phyloP scores from a whole-genome alignment of 1,140 invertebrate species.

The Scaptomyza graminum region DNA sequence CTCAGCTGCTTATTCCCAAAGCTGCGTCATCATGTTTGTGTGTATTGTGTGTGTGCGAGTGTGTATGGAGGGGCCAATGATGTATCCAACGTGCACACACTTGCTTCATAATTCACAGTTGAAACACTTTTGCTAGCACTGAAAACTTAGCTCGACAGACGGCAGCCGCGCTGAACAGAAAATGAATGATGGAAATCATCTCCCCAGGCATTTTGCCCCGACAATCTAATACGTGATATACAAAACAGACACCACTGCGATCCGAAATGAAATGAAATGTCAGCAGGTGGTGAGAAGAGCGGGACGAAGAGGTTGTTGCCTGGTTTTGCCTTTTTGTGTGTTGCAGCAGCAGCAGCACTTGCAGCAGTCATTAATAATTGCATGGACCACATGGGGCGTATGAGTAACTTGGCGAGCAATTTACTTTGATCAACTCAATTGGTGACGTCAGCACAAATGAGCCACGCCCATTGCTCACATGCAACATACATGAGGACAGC shows the following conservation, averaged over 20 bases:
- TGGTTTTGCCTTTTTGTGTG: slow-evolving; percentile 15
- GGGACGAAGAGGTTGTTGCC: not conserved
- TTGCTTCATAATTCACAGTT: slow-evolving; percentile 71
- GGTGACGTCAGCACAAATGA: slow-evolving; percentile 38
- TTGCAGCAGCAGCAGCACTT: slow-evolving; percentile 36
- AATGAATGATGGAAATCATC: slow-evolving; percentile 77
- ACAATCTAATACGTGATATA: slow-evolving; percentile 61
- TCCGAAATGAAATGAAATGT: slow-evolving; percentile 65
- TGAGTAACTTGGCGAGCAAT: slow-evolving; percentile 58
- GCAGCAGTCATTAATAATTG: slow-evolving; percentile 68
- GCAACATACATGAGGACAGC: slow-evolving; percentile 46
- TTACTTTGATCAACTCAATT: slow-evolving; percentile 57
- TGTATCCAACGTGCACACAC: slow-evolving; percentile 15
- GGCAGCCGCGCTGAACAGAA: slow-evolving; percentile 27
- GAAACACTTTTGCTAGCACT: slow-evolving; percentile 51
- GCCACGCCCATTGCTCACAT: slow-evolving; percentile 13
- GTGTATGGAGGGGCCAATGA: slow-evolving; percentile 17
- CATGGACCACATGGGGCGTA: slow-evolving; percentile 53
- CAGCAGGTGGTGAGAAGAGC: slow-evolving; percentile 37
- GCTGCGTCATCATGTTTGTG: slow-evolving; percentile 54
- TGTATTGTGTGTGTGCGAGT: slow-evolving; percentile 5
- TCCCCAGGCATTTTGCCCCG: slow-evolving; percentile 62
- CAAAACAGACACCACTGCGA: slow-evolving; percentile 62
- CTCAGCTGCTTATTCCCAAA: slow-evolving; percentile 57
- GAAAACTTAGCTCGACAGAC: slow-evolving; percentile 51